Evolutionary conservation across 37 sponge, comb jelly and placozoan genomes (phyloP).

Genomic region (Theonella swinhoei): DNA sequence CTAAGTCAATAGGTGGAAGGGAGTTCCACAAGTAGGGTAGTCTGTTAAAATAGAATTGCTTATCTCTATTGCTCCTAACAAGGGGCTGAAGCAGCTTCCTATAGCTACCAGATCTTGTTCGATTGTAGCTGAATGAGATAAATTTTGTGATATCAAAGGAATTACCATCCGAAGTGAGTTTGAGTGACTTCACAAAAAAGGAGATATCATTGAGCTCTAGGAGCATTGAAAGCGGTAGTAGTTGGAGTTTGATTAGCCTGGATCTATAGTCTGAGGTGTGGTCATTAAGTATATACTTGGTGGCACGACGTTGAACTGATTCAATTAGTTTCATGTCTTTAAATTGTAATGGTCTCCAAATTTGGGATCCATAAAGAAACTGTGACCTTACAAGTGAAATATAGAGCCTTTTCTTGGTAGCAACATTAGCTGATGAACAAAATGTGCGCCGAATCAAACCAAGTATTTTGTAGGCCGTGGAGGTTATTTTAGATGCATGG

Average conservation of each 20-base stretch:
- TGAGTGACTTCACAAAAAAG: constrained; percentile 17
- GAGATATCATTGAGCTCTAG: not conserved
- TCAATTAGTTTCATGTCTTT: too few relatives aligned
- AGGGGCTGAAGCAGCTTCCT: not conserved
- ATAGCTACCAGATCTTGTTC: not conserved
- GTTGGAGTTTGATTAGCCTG: too few relatives aligned
- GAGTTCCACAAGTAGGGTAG: constrained; percentile 1
- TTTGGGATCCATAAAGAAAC: too few relatives aligned
- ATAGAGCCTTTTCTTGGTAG: too few relatives aligned
- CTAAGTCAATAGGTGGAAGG: not conserved
- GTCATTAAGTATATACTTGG: too few relatives aligned
- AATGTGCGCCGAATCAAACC: constrained; percentile 6
- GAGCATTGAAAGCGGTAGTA: too few relatives aligned
- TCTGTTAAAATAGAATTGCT: constrained; percentile 4
- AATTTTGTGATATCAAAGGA: not conserved
- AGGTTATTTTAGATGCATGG: not conserved
- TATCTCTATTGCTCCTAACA: not conserved
- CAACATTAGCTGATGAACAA: not conserved
- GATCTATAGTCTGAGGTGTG: too few relatives aligned
- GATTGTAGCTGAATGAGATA: constrained; percentile 1
- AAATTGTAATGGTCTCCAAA: too few relatives aligned
- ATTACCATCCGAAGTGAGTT: too few relatives aligned
- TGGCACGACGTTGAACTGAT: too few relatives aligned
- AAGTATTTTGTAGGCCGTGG: constrained; percentile 6
- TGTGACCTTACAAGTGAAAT: too few relatives aligned